These are phyloP conservation scores for Peromyscus attwateri DNA, from an alignment of 2,797 vertebrate species.

Conservation along the genomic window DNA sequence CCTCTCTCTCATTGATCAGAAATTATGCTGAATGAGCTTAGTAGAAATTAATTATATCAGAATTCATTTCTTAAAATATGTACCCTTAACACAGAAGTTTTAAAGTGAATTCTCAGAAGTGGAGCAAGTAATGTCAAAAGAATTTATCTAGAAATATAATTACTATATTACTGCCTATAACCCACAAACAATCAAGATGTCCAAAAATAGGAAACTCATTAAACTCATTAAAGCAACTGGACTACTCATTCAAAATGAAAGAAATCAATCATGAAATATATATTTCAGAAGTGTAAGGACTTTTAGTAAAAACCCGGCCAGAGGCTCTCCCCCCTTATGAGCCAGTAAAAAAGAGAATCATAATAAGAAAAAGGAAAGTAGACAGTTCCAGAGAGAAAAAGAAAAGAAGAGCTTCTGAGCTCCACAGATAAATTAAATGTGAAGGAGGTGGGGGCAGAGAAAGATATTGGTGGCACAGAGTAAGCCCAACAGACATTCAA, in stretches of 20 bases:
- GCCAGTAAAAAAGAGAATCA: neutral
- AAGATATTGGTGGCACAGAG: neutral
- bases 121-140: neutral
- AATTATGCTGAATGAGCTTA: neutral
- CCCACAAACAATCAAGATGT: neutral
- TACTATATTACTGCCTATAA: neutral
- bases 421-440: neutral
- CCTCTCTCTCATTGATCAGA: neutral
- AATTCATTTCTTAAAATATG: neutral
- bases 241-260: neutral
- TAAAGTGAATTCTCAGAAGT: neutral
- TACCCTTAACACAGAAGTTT: neutral
- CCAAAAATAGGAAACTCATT: neutral
- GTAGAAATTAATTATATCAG: neutral
- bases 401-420: neutral
- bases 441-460: neutral
- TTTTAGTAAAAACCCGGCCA: neutral
- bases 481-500: neutral
- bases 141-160: neutral
- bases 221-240: neutral
- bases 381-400: neutral
- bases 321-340: neutral
- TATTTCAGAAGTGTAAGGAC: neutral
- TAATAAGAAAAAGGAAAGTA: neutral
- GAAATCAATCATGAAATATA: neutral